phyloP scores from a whole-genome alignment of 2,113 vertebrate species.

The Alexandromys fortis region DNA sequence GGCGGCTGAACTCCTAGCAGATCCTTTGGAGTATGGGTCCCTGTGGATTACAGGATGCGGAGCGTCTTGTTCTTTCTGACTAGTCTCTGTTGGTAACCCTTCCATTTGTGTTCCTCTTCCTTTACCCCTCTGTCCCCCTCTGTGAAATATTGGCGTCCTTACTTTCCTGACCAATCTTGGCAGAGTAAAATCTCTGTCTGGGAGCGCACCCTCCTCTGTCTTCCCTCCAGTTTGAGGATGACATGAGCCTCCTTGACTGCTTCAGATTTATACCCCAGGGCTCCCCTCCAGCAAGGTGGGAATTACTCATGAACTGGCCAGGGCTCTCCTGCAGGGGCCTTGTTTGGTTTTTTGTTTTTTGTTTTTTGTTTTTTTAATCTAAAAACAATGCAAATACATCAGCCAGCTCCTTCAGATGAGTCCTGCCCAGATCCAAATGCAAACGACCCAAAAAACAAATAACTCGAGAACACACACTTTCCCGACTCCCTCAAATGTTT shows the following conservation, averaged over 20 bases:
- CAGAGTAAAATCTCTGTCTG: constrained; percentile 65
- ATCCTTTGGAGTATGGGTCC: neutral
- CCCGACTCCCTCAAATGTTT: too few relatives aligned
- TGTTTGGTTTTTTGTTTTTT: neutral
- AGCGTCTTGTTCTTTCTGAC: neutral
- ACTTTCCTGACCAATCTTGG: constrained; percentile 71
- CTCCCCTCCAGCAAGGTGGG: constrained; percentile 32
- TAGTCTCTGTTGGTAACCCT: neutral
- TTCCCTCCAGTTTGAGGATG: neutral
- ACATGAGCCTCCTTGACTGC: neutral
- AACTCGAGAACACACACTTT: rapidly evolving
- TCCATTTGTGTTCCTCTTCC: neutral
- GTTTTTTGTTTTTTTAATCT: neutral
- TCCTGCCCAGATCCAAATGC: neutral
- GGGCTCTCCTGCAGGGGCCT: neutral
- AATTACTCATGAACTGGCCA: constrained; percentile 9
- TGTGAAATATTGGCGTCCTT: constrained; percentile 47
- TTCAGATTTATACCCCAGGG: constrained; percentile 32
- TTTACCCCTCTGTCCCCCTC: neutral
- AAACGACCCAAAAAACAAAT: neutral
- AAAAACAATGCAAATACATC: neutral
- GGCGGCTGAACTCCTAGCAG: constrained; percentile 35
- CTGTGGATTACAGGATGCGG: neutral
- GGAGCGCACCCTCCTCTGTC: neutral
- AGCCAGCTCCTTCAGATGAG: neutral